Base-by-base conservation (phyloP, 2,888 invertebrate genomes). In the Artemia sp. region DNA sequence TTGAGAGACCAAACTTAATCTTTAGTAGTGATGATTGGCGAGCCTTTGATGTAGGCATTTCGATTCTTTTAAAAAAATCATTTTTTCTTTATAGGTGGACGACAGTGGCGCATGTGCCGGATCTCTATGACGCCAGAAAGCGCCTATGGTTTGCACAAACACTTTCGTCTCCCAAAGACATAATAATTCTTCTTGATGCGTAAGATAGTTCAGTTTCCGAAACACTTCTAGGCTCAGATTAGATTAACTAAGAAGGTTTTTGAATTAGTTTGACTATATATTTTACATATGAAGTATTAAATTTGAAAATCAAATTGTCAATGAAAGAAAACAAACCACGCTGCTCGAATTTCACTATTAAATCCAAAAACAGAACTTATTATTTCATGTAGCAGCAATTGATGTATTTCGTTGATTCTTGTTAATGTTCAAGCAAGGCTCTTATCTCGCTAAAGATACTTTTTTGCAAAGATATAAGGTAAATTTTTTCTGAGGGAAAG, bases 171-270 rank as follows among this genome's bases (percentile, higher is more conserved):
- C 80, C 81, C 0, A 81, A 81, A 73, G 80, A 81, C 72, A 79
- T 81, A 78, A 74, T 81, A 71, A 81, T 81, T 58, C 74, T 81
- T 9, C 78, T 81, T 73, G 81, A 81, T 73, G 78, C 76, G 81
- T 81, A 76, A 76, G 79, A 76, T 14, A 58, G 51, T 38, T 68
- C 12, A 8, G 38, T 38, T 38, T 38, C 6, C 6, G 38, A 24
- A 51, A 51, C 67, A 12, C 24, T 24, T 19, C 6, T 51, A 69
- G 12, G 14, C n/a, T 52, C 10, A 38, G 6, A 38, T 2, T 38
- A 38, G 38, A 5, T 38, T 38, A 38, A 6, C 6, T 38, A 38
- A 38, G 38, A 38, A 38, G 6, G 6, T 38, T 38, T 6, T 38
- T 38, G 38, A 38, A 38, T 38, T 66, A 8, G 3, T 8, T 50